A percentile compares a stretch with the other conserved stretches of the same genome.
Conservation (phyloP, 2,797 vertebrate genomes). For the Brachyalestes nurse region DNA sequence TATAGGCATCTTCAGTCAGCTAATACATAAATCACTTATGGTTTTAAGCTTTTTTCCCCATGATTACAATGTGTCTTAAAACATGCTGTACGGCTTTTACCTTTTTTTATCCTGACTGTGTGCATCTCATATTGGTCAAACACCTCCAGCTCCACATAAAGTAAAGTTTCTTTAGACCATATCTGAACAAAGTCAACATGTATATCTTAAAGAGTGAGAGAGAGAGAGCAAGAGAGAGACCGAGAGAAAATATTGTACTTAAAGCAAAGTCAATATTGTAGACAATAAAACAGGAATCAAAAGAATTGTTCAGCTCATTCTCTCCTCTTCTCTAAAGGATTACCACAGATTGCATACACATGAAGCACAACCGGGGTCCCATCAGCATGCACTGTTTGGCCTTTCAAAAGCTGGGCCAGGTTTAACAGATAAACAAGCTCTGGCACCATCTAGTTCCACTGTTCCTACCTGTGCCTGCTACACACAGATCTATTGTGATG, state of each 20-base stretch:
- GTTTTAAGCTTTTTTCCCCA: conserved; percentile 84
- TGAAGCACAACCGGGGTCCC: conserved; percentile 7
- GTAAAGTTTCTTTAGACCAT: conserved; percentile 23
- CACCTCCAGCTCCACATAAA: conserved; percentile 49
- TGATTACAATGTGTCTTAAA: conserved; percentile 80
- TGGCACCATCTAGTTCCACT: conserved; percentile 28
- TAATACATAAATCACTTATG: conserved; percentile 87
- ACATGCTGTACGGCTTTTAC: conserved; percentile 68
- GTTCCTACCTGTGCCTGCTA: conserved; percentile 51
- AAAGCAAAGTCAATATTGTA: conserved; percentile 16
- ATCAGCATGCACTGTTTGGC: conserved; percentile 17
- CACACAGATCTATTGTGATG: conserved; percentile 31
- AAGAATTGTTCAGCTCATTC: conserved; percentile 13
- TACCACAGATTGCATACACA: conserved; percentile 8
- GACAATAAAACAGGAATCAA: conserved; percentile 7
- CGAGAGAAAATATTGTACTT: conserved; percentile 7
- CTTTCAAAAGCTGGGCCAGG: not conserved
- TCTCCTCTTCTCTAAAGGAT: conserved; percentile 8
- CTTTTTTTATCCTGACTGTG: conserved; percentile 51
- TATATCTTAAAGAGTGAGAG: conserved; percentile 3
- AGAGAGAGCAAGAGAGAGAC: conserved; percentile 13
- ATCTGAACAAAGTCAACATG: conserved; percentile 40
- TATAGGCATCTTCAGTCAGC: conserved; percentile 79
- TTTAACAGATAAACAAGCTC: conserved; percentile 48
- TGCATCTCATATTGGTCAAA: conserved; percentile 51